phyloP scores from a whole-genome alignment of 2,888 invertebrate species.

The Criorhina ranunculi region DNA sequence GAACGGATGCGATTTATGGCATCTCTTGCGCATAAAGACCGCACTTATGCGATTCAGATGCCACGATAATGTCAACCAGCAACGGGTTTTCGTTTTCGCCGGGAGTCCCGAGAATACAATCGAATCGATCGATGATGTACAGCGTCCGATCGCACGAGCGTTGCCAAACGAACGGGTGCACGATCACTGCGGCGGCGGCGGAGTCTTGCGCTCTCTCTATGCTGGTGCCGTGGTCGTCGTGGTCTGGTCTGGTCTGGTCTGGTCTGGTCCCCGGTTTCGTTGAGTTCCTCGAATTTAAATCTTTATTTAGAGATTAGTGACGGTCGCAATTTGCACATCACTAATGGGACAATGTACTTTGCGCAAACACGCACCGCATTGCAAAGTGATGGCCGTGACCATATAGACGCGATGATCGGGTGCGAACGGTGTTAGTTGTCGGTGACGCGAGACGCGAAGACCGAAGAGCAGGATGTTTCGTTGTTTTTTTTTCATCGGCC shows the following conservation, averaged over 20 bases:
- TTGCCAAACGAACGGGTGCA: slow-evolving; percentile 29
- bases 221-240: background rate
- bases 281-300: slow-evolving; percentile 72
- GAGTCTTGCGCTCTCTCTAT: background rate
- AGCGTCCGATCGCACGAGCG: slow-evolving; percentile 67
- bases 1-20: slow-evolving; percentile 71
- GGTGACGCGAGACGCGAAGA: background rate
- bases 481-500: slow-evolving; percentile 25
- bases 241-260: too few relatives aligned
- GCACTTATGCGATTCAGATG: slow-evolving; percentile 73
- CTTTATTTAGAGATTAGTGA: slow-evolving; percentile 76
- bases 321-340: slow-evolving; percentile 76
- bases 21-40: slow-evolving; percentile 67
- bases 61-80: slow-evolving; percentile 68
- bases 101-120: slow-evolving; percentile 44
- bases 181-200: too few relatives aligned
- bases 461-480: slow-evolving; percentile 15
- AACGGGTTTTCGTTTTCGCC: slow-evolving; percentile 52
- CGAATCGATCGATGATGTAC: slow-evolving; percentile 69
- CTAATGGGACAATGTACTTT: slow-evolving; percentile 76
- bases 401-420: slow-evolving; percentile 59
- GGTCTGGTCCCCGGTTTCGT: slow-evolving; percentile 17
- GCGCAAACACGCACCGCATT: slow-evolving; percentile 71
- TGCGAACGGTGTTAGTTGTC: slow-evolving; percentile 12
- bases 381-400: slow-evolving; percentile 68